Evolutionary conservation across 2,797 vertebrate genomes (phyloP).

Genomic region (Notolabrus celidotus): DNA sequence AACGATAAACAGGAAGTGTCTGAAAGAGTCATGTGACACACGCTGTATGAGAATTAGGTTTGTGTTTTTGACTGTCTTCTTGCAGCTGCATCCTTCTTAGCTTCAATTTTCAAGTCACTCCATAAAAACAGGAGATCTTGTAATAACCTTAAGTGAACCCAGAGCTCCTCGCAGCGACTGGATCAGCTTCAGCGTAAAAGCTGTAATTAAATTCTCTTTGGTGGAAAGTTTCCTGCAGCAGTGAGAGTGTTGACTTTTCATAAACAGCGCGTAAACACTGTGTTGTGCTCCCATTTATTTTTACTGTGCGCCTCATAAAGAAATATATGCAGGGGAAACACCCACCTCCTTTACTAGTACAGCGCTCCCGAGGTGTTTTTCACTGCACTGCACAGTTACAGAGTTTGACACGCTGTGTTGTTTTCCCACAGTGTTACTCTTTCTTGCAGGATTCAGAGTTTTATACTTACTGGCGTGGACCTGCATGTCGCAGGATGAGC

Average conservation of each 20-base stretch:
- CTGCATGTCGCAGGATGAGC: constrained; percentile 92
- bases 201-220: constrained; percentile 8
- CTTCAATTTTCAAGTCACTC: not conserved
- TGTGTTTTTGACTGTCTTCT: not conserved
- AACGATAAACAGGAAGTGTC: not conserved
- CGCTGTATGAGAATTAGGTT: too few species aligned
- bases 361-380: not conserved
- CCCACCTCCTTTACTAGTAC: not conserved
- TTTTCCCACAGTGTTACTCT: not conserved
- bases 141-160: constrained; percentile 3
- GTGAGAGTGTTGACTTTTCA: constrained; percentile 4
- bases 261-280: constrained; percentile 5
- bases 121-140: not conserved
- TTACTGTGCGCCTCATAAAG: constrained; percentile 9
- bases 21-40: too few species aligned
- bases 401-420: not conserved
- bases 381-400: not conserved
- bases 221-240: constrained; percentile 13
- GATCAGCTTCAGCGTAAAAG: constrained; percentile 11
- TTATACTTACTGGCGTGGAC: constrained; percentile 95
- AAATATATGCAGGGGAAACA: not conserved
- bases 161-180: not conserved
- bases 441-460: not conserved
- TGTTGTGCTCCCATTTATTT: not conserved
- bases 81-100: not conserved